Evolutionary conservation across 2,888 invertebrate genomes (phyloP).

Genomic region (Drosophila merina): DNA sequence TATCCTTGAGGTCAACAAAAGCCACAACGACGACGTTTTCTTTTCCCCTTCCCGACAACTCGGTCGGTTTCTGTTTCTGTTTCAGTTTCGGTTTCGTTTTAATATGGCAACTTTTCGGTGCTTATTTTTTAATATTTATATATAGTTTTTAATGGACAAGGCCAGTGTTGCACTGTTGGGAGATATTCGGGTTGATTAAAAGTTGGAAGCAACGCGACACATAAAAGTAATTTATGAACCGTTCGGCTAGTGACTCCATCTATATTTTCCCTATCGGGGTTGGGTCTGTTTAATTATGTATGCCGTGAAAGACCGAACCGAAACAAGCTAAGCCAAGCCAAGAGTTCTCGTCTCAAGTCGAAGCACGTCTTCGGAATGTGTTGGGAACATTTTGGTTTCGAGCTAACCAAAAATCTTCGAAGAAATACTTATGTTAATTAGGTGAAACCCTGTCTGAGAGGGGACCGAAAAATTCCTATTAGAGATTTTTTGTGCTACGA

Average conservation of each 20-base stretch:
- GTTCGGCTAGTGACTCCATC: conserved; percentile 32
- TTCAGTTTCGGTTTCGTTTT: conserved; percentile 20
- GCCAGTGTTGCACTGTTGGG: conserved; percentile 68
- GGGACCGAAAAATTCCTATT: conserved; percentile 11
- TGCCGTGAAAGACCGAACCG: conserved; percentile 43
- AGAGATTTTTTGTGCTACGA: conserved; percentile 21
- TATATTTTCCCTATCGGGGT: conserved; percentile 48
- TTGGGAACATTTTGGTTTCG: conserved; percentile 48
- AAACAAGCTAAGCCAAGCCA: conserved; percentile 33
- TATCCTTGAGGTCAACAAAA: conserved; percentile 67
- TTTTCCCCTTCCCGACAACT: conserved; percentile 40
- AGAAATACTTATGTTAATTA: conserved; percentile 70
- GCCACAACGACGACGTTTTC: conserved; percentile 24
- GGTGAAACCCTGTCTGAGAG: conserved; percentile 34
- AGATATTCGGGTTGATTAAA: conserved; percentile 34
- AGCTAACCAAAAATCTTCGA: conserved; percentile 21
- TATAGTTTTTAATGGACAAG: conserved; percentile 60
- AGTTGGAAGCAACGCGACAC: conserved; percentile 25
- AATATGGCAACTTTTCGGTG: conserved; percentile 71
- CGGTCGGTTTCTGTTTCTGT: conserved; percentile 34
- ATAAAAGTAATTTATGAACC: conserved; percentile 45
- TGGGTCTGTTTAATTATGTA: conserved; percentile 67
- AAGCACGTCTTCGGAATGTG: conserved; percentile 62
- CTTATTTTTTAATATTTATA: conserved; percentile 45
- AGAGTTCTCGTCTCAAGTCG: conserved; percentile 51